Conservation (phyloP, 1,140 invertebrate genomes). For the Helicoverpa armigera region DNA sequence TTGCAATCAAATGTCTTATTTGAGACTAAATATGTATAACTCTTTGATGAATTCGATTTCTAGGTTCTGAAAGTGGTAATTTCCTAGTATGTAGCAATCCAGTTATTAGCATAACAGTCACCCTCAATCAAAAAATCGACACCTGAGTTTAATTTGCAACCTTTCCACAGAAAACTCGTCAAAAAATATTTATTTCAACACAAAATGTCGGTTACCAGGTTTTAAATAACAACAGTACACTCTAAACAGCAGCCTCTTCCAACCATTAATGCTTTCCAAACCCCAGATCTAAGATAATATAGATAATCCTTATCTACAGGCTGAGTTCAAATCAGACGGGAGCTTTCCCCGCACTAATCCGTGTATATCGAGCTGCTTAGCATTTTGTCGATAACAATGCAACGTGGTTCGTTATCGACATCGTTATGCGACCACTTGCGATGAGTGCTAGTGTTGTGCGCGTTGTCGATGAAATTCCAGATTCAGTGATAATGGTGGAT, state of each 20-base stretch:
- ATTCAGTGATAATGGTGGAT: neutral
- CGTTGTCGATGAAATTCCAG: slow-evolving; percentile 13
- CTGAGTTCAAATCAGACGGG: slow-evolving; percentile 5
- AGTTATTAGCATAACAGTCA: no score
- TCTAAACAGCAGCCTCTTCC: neutral
- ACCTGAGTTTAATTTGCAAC: no score
- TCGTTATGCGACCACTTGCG: slow-evolving; percentile 76
- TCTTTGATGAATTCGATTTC: no score
- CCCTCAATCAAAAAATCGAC: no score
- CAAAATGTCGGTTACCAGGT: no score
- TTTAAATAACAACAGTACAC: neutral
- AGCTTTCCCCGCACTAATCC: slow-evolving; percentile 25
- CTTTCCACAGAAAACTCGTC: no score
- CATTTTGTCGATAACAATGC: slow-evolving; percentile 76
- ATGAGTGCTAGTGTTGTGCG: slow-evolving; percentile 63
- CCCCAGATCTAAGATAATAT: neutral
- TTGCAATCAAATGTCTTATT: no score
- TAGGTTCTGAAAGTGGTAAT: no score
- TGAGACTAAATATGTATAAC: no score
- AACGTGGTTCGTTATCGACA: slow-evolving; percentile 71
- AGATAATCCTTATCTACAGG: slow-evolving; percentile 11
- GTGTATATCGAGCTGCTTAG: slow-evolving; percentile 54
- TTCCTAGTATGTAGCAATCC: no score
- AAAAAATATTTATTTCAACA: no score
- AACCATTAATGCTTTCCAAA: neutral